phyloP scores from a whole-genome alignment of 1,140 invertebrate species.

The Branchinecta lynchi region DNA sequence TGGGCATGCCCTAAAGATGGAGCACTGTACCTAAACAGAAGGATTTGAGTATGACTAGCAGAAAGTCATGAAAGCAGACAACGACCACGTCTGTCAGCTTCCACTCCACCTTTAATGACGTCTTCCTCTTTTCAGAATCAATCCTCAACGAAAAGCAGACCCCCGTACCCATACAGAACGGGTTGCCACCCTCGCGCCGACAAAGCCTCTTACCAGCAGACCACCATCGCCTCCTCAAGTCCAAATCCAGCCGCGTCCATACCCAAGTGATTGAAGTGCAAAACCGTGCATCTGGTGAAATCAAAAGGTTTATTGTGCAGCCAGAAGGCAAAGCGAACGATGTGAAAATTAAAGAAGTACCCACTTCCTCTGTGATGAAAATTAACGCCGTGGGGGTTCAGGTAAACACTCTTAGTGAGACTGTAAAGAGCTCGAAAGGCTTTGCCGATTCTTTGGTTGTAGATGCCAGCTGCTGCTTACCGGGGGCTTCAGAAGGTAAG shows the following conservation, averaged over 20 bases:
- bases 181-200: too few relatives aligned
- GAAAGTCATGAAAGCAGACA: too few relatives aligned
- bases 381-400: background rate
- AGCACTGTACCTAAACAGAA: too few relatives aligned
- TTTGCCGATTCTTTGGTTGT: background rate
- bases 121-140: too few relatives aligned
- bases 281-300: background rate
- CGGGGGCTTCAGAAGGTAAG: background rate
- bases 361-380: background rate
- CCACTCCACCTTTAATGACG: too few relatives aligned
- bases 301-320: background rate
- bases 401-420: background rate
- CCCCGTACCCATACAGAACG: too few relatives aligned
- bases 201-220: too few relatives aligned
- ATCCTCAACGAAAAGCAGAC: too few relatives aligned
- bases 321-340: background rate
- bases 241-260: background rate
- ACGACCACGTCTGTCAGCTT: too few relatives aligned
- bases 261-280: background rate
- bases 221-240: too few relatives aligned
- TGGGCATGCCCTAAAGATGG: too few relatives aligned
- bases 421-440: background rate
- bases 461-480: background rate
- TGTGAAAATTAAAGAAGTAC: background rate
- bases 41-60: too few relatives aligned